Evolutionary conservation across 2,888 invertebrate genomes (phyloP).

Genomic region (Salpingus planirostris): DNA sequence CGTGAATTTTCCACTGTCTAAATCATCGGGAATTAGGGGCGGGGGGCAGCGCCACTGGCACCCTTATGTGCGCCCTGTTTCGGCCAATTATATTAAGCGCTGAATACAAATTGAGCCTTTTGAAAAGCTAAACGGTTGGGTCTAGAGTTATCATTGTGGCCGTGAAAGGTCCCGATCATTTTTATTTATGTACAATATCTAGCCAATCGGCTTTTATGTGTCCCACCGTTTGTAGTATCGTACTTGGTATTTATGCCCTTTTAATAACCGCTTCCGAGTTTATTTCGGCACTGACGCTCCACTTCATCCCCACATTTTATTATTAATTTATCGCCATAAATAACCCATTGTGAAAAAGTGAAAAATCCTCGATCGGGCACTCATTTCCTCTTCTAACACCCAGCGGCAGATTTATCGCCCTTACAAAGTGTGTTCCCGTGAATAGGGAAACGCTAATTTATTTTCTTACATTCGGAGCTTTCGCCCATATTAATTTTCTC

Average conservation of each 20-base stretch:
- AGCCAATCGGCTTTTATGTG: slow-evolving; percentile 19
- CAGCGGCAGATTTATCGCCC: too few relatives aligned
- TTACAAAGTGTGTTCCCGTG: too few relatives aligned
- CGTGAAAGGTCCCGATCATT: slow-evolving; percentile 22
- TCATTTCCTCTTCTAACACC: too few relatives aligned
- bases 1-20: not conserved
- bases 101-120: slow-evolving; percentile 41
- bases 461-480: too few relatives aligned
- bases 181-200: slow-evolving; percentile 21
- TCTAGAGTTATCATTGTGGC: slow-evolving; percentile 26
- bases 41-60: slow-evolving; percentile 8
- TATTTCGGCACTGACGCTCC: slow-evolving; percentile 7
- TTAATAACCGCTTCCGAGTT: slow-evolving; percentile 16
- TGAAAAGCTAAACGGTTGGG: slow-evolving; percentile 40
- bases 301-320: slow-evolving; percentile 11
- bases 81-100: slow-evolving; percentile 25
- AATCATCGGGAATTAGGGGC: not conserved
- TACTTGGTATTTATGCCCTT: slow-evolving; percentile 19
- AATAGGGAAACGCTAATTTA: too few relatives aligned
- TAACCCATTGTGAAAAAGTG: slow-evolving; percentile 4
- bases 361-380: too few relatives aligned
- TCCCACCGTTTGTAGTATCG: slow-evolving; percentile 12
- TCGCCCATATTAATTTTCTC: too few relatives aligned
- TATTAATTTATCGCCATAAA: slow-evolving; percentile 12
- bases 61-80: slow-evolving; percentile 17